These are phyloP conservation scores for Drosophila grimshawi DNA, from an alignment of 1,140 invertebrate genomes.

Conservation along the genomic window DNA sequence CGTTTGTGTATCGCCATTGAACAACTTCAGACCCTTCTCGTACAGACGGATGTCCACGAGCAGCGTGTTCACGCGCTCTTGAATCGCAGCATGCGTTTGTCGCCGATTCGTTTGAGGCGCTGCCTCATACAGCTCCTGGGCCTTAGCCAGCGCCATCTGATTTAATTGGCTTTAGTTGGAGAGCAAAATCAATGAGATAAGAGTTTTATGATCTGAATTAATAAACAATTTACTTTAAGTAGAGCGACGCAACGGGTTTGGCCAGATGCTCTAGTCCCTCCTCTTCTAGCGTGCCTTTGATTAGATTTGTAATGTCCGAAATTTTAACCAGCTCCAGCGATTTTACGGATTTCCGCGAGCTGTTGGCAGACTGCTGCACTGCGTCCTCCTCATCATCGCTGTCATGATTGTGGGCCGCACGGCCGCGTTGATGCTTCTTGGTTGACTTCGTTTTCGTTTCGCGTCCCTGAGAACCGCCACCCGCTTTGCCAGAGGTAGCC, in stretches of 20 bases:
- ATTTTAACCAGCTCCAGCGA: conserved; percentile 85
- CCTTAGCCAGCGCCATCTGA: conserved; percentile 86
- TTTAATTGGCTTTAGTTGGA: conserved; percentile 73
- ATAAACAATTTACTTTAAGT: conserved; percentile 83
- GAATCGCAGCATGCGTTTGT: conserved; percentile 91
- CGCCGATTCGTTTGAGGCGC: conserved; percentile 89
- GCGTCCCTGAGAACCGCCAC: conserved; percentile 95
- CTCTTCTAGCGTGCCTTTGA: conserved; percentile 88
- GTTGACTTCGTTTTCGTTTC: conserved; percentile 98
- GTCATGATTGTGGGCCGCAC: conserved; percentile 87
- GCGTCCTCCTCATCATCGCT: conserved; percentile 86
- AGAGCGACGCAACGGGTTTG: conserved; percentile 86
- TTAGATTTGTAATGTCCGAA: conserved; percentile 89
- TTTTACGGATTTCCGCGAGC: conserved; percentile 47
- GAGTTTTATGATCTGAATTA: not conserved
- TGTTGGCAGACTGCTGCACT: conserved; percentile 13
- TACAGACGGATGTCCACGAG: conserved; percentile 92
- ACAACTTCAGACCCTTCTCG: conserved; percentile 92
- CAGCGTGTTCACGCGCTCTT: conserved; percentile 92
- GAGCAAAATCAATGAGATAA: conserved; percentile 14
- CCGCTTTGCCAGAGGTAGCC: conserved; percentile 92
- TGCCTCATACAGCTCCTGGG: conserved; percentile 89
- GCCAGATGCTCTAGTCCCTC: conserved; percentile 88
- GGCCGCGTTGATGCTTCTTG: conserved; percentile 89
- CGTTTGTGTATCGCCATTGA: conserved; percentile 86